Conservation (phyloP, 37 sponge, comb jelly and placozoan species). For the Halichondria panicea region DNA sequence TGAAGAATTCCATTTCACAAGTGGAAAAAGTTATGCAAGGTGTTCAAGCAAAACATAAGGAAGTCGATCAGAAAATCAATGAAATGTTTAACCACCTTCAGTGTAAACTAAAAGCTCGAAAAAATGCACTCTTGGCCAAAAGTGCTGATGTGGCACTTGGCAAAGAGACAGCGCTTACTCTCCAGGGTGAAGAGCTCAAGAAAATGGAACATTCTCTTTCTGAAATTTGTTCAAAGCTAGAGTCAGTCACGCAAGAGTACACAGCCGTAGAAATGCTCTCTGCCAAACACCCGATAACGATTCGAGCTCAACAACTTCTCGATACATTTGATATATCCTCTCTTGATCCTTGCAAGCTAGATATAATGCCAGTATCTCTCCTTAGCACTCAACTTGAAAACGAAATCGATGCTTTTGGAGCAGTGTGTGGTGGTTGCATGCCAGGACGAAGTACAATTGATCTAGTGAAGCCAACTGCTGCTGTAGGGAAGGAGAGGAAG, state of each 20-base stretch:
- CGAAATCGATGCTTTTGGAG: slow-evolving; percentile 1
- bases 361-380: neutral
- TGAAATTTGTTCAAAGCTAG: neutral
- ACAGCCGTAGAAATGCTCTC: slow-evolving; percentile 29
- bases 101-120: slow-evolving; percentile 3
- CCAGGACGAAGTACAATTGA: neutral
- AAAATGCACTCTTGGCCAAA: slow-evolving; percentile 1
- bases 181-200: slow-evolving; percentile 9
- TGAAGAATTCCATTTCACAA: slow-evolving; percentile 20
- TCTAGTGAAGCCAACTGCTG: neutral
- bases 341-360: neutral
- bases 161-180: neutral
- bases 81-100: neutral
- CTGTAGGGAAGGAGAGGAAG: slow-evolving; percentile 1
- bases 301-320: neutral
- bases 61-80: slow-evolving; percentile 9
- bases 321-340: neutral
- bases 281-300: slow-evolving; percentile 6
- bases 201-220: slow-evolving; percentile 3
- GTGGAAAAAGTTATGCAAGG: slow-evolving; percentile 4
- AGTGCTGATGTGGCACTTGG: slow-evolving; percentile 15
- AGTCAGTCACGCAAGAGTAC: slow-evolving; percentile 1
- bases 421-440: slow-evolving; percentile 6
- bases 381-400: neutral
- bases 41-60: slow-evolving; percentile 10